Conservation (phyloP, 2,113 vertebrate species). For the Ariopsis seemanni region DNA sequence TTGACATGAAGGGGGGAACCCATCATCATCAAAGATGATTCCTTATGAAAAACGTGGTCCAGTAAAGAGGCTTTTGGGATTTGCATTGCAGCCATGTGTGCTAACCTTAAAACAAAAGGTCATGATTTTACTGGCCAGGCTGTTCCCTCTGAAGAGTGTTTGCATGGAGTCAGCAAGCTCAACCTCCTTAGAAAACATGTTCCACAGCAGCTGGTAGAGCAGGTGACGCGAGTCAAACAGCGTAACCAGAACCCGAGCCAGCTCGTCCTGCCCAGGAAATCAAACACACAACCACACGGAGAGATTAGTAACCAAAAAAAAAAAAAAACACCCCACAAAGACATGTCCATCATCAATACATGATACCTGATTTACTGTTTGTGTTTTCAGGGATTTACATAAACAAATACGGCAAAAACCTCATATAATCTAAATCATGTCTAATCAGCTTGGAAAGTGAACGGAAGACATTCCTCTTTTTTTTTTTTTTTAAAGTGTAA, state of each 20-base stretch:
- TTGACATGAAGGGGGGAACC: too few species aligned
- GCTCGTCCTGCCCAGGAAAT: slow-evolving; percentile 81
- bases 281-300: neutral
- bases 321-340: neutral
- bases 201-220: slow-evolving; percentile 97
- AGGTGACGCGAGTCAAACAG: slow-evolving; percentile 96
- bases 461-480: neutral
- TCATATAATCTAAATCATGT: neutral
- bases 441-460: neutral
- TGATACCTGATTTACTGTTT: neutral
- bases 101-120: slow-evolving; percentile 95
- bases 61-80: neutral
- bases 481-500: too few species aligned
- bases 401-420: neutral
- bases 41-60: neutral
- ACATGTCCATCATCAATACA: neutral
- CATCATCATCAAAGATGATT: neutral
- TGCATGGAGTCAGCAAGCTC: slow-evolving; percentile 98
- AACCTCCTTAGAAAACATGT: slow-evolving; percentile 99
- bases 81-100: neutral
- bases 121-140: slow-evolving; percentile 98
- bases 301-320: neutral
- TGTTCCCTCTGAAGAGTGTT: slow-evolving; percentile 94
- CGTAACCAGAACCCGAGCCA: slow-evolving; percentile 94
- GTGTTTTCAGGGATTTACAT: neutral